Evolutionary conservation across 1,140 invertebrate genomes (phyloP).

Genomic region (Asobara japonica): DNA sequence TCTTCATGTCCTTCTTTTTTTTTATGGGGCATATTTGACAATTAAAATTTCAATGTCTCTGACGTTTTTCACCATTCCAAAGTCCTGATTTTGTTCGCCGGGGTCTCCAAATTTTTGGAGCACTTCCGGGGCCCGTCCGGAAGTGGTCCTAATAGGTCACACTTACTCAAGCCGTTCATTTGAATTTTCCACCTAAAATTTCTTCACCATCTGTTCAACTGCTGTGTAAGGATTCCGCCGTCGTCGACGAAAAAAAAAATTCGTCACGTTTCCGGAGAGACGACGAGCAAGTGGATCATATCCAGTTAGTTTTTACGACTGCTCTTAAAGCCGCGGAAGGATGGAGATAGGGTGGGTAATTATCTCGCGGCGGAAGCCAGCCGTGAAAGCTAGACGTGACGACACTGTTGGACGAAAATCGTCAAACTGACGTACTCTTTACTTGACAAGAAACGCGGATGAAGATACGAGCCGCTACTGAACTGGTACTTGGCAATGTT

Average conservation of each 20-base stretch:
- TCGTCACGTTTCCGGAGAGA: neutral
- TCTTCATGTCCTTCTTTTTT: no score
- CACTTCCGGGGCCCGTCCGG: no score
- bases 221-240: neutral
- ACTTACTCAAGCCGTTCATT: no score
- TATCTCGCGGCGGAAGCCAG: neutral
- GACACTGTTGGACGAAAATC: neutral
- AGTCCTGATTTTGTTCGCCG: no score
- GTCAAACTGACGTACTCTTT: neutral
- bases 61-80: no score
- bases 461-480: no score
- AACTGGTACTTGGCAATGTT: no score
- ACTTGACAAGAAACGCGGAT: neutral
- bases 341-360: neutral
- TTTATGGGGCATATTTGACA: no score
- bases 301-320: conserved; percentile 1
- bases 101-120: no score
- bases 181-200: no score
- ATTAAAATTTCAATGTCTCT: no score
- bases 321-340: neutral
- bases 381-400: neutral
- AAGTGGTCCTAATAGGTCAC: no score
- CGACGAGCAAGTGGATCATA: neutral
- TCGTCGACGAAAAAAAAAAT: neutral
- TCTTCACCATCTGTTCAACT: neutral